Conservation (phyloP, 2,797 vertebrate genomes). For the Peromyscus melanophrys region DNA sequence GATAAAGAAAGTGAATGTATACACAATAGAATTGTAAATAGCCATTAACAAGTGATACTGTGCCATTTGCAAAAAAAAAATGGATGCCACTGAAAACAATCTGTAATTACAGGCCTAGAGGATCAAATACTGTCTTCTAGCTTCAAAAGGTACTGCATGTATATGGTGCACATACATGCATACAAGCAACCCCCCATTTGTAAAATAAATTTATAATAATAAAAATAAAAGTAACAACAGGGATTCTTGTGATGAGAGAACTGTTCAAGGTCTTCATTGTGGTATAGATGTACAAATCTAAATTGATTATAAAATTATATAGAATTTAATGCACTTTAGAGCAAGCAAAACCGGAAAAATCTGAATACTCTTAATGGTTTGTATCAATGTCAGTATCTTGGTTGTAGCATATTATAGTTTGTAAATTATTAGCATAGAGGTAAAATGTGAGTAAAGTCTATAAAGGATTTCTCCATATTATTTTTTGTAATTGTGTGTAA, state of each 20-base stretch:
- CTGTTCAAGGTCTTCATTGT: neutral
- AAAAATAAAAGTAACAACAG: neutral
- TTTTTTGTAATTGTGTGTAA: slow-evolving; percentile 27
- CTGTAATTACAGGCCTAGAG: neutral
- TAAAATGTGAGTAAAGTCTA: neutral
- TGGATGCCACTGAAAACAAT: neutral
- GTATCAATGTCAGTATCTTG: neutral
- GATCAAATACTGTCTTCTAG: neutral
- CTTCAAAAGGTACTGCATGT: neutral
- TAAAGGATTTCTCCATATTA: neutral
- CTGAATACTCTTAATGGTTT: neutral
- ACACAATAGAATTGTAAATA: neutral
- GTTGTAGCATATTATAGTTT: neutral
- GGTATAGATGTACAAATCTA: neutral
- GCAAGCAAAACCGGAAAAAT: neutral
- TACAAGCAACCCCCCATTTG: neutral
- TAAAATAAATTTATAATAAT: neutral
- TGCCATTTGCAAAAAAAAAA: neutral
- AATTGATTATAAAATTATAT: neutral
- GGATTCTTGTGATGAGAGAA: neutral
- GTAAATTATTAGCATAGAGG: neutral
- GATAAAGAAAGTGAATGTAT: neutral
- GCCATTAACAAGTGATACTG: neutral
- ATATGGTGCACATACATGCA: neutral
- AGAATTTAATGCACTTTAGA: neutral